Percentiles rank a stretch among this genome's conserved stretches.
Conservation (phyloP, 2,888 invertebrate genomes). For the Anticlea derivata region DNA sequence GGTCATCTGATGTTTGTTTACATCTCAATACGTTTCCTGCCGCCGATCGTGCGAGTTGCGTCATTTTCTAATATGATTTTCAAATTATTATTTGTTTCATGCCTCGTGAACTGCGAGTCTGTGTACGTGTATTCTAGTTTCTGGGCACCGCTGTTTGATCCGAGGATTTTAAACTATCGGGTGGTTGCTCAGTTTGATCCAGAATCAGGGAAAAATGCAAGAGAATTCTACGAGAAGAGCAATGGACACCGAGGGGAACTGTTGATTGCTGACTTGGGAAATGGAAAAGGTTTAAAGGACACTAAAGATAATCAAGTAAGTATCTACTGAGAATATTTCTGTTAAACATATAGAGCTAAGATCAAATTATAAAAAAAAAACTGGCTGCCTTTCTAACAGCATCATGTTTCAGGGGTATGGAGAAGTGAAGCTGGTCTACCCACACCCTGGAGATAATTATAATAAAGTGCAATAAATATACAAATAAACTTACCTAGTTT, state of each 20-base stretch:
- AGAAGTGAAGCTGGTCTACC: conserved; percentile 55
- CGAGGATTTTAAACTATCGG: conserved; percentile 61
- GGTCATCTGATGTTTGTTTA: neutral
- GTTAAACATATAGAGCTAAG: too few relatives aligned
- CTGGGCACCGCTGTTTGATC: conserved; percentile 69
- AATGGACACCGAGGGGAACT: conserved; percentile 62
- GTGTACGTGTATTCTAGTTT: conserved; percentile 64
- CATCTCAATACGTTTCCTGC: conserved; percentile 14
- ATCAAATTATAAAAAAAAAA: too few relatives aligned
- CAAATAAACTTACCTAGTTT: neutral
- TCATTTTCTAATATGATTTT: neutral
- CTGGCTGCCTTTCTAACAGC: too few relatives aligned
- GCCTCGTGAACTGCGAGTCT: conserved; percentile 38
- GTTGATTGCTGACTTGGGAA: conserved; percentile 64
- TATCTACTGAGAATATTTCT: neutral
- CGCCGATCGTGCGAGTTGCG: neutral
- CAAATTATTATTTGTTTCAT: conserved; percentile 1
- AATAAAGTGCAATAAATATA: conserved; percentile 8
- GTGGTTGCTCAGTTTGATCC: conserved; percentile 63
- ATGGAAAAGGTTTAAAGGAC: conserved; percentile 50
- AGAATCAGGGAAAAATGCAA: conserved; percentile 46
- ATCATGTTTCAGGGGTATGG: conserved; percentile 53
- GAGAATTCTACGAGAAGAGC: conserved; percentile 48
- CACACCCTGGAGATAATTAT: conserved; percentile 44
- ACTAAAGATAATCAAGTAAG: conserved; percentile 45